These are phyloP conservation scores for Drosophila orena DNA, from an alignment of 1,140 invertebrate species.

Conservation along the genomic window DNA sequence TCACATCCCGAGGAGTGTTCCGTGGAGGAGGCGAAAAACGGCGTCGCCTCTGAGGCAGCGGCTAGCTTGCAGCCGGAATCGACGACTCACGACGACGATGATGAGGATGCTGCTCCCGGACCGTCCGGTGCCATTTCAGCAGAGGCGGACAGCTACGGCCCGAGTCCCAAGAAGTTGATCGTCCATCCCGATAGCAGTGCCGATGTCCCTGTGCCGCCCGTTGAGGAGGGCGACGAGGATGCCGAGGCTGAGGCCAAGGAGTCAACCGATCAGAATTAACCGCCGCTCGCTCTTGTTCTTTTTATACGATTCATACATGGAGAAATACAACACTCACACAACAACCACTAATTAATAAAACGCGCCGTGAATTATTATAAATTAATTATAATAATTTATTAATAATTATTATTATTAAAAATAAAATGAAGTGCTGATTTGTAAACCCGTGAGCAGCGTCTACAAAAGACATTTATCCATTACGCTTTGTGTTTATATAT, in stretches of 20 bases:
- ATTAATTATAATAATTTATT: slow-evolving; percentile 83
- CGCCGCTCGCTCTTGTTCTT: slow-evolving; percentile 50
- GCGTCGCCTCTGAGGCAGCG: slow-evolving; percentile 48
- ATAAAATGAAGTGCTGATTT: slow-evolving; percentile 77
- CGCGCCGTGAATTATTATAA: slow-evolving; percentile 72
- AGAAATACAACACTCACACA: slow-evolving; percentile 28
- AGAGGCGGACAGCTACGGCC: slow-evolving; percentile 72
- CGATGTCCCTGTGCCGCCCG: slow-evolving; percentile 34
- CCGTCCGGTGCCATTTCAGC: slow-evolving; percentile 33
- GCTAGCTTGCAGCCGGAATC: slow-evolving; percentile 64
- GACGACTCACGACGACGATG: slow-evolving; percentile 66
- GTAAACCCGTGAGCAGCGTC: slow-evolving; percentile 59
- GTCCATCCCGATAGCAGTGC: slow-evolving; percentile 66
- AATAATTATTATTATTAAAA: slow-evolving; percentile 78
- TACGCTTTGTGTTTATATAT: slow-evolving; percentile 42
- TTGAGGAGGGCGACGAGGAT: slow-evolving; percentile 38
- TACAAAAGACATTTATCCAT: slow-evolving; percentile 55
- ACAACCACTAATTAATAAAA: slow-evolving; percentile 61
- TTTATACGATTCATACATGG: slow-evolving; percentile 37
- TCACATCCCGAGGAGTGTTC: slow-evolving; percentile 74
- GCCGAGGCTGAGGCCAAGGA: slow-evolving; percentile 63
- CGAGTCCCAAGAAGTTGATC: slow-evolving; percentile 75
- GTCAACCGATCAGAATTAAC: slow-evolving; percentile 33
- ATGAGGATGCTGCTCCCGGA: slow-evolving; percentile 46
- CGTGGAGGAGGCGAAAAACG: slow-evolving; percentile 65